Conservation (phyloP, 2,113 vertebrate species). For the Nettapus auritus region DNA sequence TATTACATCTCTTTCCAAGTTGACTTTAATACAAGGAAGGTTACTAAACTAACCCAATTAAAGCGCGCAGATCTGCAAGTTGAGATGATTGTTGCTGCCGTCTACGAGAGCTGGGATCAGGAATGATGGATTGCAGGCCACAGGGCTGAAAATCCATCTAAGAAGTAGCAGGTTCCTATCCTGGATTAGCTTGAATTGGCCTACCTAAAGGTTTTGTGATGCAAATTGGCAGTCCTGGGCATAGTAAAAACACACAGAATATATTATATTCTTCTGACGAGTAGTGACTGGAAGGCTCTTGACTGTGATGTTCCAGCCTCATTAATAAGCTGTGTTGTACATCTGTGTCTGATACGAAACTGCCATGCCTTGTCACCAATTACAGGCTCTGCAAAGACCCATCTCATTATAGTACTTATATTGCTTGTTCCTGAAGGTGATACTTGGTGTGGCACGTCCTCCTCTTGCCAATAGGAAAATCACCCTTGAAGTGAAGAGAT, state of each 20-base stretch:
- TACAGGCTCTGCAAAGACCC: conserved; percentile 78
- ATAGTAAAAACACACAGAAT: conserved; percentile 61
- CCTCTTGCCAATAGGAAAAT: conserved; percentile 74
- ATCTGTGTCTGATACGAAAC: conserved; percentile 76
- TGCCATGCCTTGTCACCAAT: conserved; percentile 83
- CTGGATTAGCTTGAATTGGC: conserved; percentile 68
- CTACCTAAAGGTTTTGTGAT: conserved; percentile 71
- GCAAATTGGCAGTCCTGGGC: conserved; percentile 72
- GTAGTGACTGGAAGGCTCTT: conserved; percentile 66
- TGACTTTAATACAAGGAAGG: conserved; percentile 59
- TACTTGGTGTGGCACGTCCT: conserved; percentile 68
- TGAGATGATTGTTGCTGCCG: conserved; percentile 61
- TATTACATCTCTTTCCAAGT: conserved; percentile 62
- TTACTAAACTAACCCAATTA: conserved; percentile 74
- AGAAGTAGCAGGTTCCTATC: conserved; percentile 39
- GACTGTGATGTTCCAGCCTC: conserved; percentile 67
- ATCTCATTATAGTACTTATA: conserved; percentile 79
- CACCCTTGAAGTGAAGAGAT: conserved; percentile 68
- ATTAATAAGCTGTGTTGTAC: conserved; percentile 80
- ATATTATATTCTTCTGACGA: conserved; percentile 63
- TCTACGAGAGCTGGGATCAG: conserved; percentile 40
- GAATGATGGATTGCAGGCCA: conserved; percentile 73
- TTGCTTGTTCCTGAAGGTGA: conserved; percentile 73
- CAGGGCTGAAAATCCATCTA: conserved; percentile 45
- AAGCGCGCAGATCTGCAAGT: conserved; percentile 64